These are phyloP conservation scores for Diadegma fenestrale DNA, from an alignment of 2,888 invertebrate species.

Conservation along the genomic window DNA sequence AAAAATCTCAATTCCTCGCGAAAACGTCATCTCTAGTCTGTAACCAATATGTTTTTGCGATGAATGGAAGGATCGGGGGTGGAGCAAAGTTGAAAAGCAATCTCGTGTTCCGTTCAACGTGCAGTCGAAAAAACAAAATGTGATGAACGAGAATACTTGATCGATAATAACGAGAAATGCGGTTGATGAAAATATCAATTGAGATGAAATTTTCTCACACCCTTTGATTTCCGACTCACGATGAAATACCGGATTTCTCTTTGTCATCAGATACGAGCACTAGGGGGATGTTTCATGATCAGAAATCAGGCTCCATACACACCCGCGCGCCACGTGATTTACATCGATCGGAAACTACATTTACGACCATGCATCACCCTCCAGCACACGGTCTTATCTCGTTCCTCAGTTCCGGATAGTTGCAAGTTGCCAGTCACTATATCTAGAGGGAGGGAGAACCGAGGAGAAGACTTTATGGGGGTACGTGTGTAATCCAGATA, in stretches of 20 bases:
- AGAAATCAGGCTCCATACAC: slow-evolving; percentile 43
- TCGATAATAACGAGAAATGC: background rate
- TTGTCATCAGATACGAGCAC: slow-evolving; percentile 24
- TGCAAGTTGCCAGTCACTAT: slow-evolving; percentile 60
- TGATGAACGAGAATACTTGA: background rate
- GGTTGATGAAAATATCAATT: background rate
- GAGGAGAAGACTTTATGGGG: slow-evolving; percentile 6
- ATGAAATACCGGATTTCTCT: slow-evolving; percentile 25
- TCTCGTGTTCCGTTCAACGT: background rate
- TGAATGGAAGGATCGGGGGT: no score
- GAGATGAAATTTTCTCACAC: slow-evolving; percentile 31
- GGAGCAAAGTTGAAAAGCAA: background rate
- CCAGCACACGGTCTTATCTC: slow-evolving; percentile 62
- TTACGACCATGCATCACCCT: slow-evolving; percentile 66
- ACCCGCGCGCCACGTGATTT: slow-evolving; percentile 52
- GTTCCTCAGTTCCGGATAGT: slow-evolving; percentile 63
- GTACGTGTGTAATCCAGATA: slow-evolving; percentile 40
- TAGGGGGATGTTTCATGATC: slow-evolving; percentile 48
- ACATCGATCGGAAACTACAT: slow-evolving; percentile 66
- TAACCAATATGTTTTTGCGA: no score
- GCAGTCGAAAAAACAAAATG: background rate
- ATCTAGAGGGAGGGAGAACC: slow-evolving; percentile 11
- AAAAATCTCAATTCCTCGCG: background rate
- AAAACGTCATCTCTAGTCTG: background rate
- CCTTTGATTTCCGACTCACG: slow-evolving; percentile 12